phyloP scores from a whole-genome alignment of 2,888 invertebrate species.

The Habroteleia sp. region DNA sequence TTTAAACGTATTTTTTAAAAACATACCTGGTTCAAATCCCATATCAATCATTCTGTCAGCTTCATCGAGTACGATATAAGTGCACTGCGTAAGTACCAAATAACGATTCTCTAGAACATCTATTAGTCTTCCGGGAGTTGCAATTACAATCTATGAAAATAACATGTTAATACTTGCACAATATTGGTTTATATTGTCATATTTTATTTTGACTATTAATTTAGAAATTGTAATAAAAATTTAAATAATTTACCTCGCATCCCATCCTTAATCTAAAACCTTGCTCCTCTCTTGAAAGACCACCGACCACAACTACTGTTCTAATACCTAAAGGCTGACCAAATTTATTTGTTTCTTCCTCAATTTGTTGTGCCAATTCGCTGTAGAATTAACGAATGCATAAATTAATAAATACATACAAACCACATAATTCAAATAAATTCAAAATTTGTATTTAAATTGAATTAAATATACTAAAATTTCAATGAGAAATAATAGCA shows the following conservation, averaged over 20 bases:
- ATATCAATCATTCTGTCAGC: slow-evolving; percentile 99
- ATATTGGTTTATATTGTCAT: too few relatives aligned
- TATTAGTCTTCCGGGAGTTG: slow-evolving; percentile 99
- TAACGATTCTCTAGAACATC: slow-evolving; percentile 99
- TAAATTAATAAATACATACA: too few relatives aligned
- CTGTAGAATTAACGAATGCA: slow-evolving; percentile 81
- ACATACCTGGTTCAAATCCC: slow-evolving; percentile 97
- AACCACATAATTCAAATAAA: too few relatives aligned
- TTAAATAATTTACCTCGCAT: slow-evolving; percentile 87
- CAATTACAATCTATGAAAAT: slow-evolving; percentile 93
- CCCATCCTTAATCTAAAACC: slow-evolving; percentile 97
- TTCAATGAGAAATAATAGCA: too few relatives aligned
- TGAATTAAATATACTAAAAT: too few relatives aligned
- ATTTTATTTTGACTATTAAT: too few relatives aligned
- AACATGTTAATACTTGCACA: too few relatives aligned
- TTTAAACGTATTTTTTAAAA: too few relatives aligned
- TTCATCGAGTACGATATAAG: slow-evolving; percentile 97
- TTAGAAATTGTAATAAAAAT: slow-evolving; percentile 19
- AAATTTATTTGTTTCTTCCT: slow-evolving; percentile 99
- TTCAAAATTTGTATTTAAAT: too few relatives aligned
- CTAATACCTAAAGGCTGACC: slow-evolving; percentile 95
- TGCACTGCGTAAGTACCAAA: slow-evolving; percentile 97
- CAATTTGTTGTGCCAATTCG: slow-evolving; percentile 99
- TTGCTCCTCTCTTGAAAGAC: slow-evolving; percentile 98
- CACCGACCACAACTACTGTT: slow-evolving; percentile 99